phyloP scores from a whole-genome alignment of 2,888 invertebrate species.

The Leptodirus hochenwartii region DNA sequence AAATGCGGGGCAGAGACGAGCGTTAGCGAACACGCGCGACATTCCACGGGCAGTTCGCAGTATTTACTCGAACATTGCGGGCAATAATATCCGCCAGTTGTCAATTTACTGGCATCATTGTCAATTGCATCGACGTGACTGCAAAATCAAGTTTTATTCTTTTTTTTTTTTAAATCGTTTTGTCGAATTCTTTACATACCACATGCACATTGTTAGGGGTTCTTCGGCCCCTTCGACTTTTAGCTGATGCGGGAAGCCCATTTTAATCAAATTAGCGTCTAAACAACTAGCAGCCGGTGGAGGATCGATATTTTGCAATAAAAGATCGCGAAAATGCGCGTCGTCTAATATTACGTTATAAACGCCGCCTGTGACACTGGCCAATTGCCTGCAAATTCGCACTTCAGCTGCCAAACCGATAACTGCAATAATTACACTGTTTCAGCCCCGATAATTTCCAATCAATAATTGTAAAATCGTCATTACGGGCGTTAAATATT shows the following conservation, averaged over 20 bases:
- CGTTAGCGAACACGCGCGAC: constrained; percentile 86
- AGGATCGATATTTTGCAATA: constrained; percentile 47
- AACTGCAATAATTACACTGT: too few relatives aligned
- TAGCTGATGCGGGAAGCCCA: constrained; percentile 85
- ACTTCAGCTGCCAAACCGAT: constrained; percentile 94
- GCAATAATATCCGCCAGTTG: constrained; percentile 67
- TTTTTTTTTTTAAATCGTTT: background rate
- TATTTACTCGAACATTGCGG: constrained; percentile 97
- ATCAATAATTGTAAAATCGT: too few relatives aligned
- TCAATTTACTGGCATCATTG: constrained; percentile 45
- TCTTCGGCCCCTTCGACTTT: constrained; percentile 35
- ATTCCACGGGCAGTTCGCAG: constrained; percentile 95
- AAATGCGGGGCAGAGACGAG: constrained; percentile 95
- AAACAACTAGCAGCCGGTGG: constrained; percentile 52
- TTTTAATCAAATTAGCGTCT: constrained; percentile 73
- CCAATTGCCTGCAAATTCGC: constrained; percentile 71
- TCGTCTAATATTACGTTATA: constrained; percentile 80
- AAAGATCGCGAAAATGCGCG: constrained; percentile 48
- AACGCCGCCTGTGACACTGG: constrained; percentile 70
- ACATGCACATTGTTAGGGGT: constrained; percentile 82
- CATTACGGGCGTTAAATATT: too few relatives aligned
- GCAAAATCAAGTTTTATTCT: constrained; percentile 3
- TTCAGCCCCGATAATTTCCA: too few relatives aligned
- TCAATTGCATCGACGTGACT: constrained; percentile 69
- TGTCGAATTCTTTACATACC: constrained; percentile 32